Base-by-base conservation (phyloP, 2,888 invertebrate species). In the Rhorus exstirpatorius region DNA sequence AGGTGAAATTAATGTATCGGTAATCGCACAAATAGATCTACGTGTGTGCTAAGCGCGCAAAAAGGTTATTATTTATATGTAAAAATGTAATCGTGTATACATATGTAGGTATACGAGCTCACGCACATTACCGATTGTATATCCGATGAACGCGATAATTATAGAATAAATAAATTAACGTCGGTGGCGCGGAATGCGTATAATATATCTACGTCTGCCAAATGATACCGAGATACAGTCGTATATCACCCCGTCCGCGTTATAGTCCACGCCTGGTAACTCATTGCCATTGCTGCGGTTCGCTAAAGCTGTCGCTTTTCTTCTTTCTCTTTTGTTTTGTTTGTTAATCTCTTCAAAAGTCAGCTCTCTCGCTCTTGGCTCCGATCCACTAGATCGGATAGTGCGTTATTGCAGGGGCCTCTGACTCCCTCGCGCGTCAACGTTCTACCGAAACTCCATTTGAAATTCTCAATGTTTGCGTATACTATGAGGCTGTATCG, bases 171-270 rank as follows among this genome's bases (percentile, higher is more conserved):
- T 93, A 92, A 93, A 93, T 92, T 92, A 87, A 92, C 90, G 92
- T 92, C 92, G 88, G 88, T 78, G 87, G 60, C 53, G 87, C 86
- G 91, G 92, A 90, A 92, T 91, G 92, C 90, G 90, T 87, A 90
- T 90, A 91, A 93, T 93, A 92, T 92, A 92, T 93, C 92, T 90
- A 90, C 91, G 93, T 93, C 92, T 93, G 93, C 92, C 92, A 93
- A 93, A 93, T 92, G 92, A 91, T 92, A 92, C 92, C 90, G 91
- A 92, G 92, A 92, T 92, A 90, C 92, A 90, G 92, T 88, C 90
- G 90, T 93, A 92, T 92, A 92, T 93, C 92, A 92, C 92, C n/a
- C n/a, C 85, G 86, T 79, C 89, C 90, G 91, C 91, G 92, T 92
- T 92, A 92, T 92, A 92, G 92, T 92, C 91, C 89, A 91, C 90